Base-by-base conservation (phyloP, 2,797 vertebrate species). In the Linurgus olivaceus region DNA sequence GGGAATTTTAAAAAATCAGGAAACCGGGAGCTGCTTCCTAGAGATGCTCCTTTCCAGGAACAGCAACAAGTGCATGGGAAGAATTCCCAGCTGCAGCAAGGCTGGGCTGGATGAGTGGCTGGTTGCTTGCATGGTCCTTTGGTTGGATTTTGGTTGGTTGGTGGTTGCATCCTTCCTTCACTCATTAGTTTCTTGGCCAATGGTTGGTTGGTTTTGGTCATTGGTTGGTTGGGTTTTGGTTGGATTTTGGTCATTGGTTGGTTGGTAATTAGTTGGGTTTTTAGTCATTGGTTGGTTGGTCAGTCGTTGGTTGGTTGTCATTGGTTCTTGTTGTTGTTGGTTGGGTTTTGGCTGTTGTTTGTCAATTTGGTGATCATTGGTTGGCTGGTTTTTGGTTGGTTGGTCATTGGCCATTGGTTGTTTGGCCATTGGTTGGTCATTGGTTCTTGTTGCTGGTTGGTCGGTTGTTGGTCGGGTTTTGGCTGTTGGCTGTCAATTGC, bases 11-110 rank as follows among this genome's bases (percentile, higher is more conserved):
- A 40, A 40, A 6, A 37, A 52, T 11, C 33, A 31, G 52, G 10
- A 31, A 37, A 58, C 9, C 42, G 57, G 40, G 15, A 59, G 38
- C 2, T 26, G 3, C 10, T 57, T 47, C 35, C 57, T 40, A 5
- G 63, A 48, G 28, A 35, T 48, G 40, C 4, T 12, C 12, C 37
- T 42, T 29, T 45, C 37, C 58, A 45, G 68, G n/a, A 72, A 11
- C 0, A 11, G 8, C 17, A 4, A 1, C 4, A 25, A 17, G 25
- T 21, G 11, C 25, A 5, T 1, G 24, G 77, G 62, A n/a, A 52
- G 45, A 17, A n/a, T n/a, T 51, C 52, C 63, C 61, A 54, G 66
- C 58, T 26, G 20, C 33, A 25, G 55, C 6, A 2, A 25, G n/a
- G 19, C 4, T 12, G 24, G n/a, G 13, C 3, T n/a, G 37, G 42